A percentile compares a stretch with the other conserved stretches of the same genome.
These are phyloP conservation scores for Astropecten irregularis DNA, from an alignment of 53 echinoderm and acorn worm genomes.

Conservation along the genomic window DNA sequence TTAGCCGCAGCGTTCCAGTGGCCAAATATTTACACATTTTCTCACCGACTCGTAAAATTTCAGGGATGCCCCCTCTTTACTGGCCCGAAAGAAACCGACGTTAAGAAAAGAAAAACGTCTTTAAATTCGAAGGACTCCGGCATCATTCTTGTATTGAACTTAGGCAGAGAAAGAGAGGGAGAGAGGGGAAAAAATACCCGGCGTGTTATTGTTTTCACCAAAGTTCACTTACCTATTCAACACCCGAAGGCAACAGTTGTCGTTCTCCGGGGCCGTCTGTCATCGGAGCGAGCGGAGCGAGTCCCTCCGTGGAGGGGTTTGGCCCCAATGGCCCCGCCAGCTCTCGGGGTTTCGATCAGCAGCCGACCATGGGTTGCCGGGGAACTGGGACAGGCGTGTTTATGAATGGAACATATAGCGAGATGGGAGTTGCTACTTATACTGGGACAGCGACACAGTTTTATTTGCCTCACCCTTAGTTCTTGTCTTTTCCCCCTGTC, in stretches of 20 bases:
- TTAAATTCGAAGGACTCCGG: background rate
- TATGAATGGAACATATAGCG: slow-evolving; percentile 55
- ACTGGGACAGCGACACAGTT: no score
- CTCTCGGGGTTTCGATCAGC: background rate
- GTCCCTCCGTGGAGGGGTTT: slow-evolving; percentile 19
- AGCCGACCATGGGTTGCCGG: background rate
- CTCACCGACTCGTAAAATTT: background rate
- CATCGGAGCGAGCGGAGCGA: slow-evolving; percentile 5
- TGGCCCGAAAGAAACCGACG: no score
- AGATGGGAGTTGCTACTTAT: no score
- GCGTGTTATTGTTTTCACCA: slow-evolving; percentile 46
- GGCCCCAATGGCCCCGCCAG: slow-evolving; percentile 14
- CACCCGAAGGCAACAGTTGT: slow-evolving; percentile 25
- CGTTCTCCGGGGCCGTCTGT: slow-evolving; percentile 6
- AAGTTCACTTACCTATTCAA: slow-evolving; percentile 45
- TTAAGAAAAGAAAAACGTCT: no score
- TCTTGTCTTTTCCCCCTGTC: no score
- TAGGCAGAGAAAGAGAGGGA: background rate
- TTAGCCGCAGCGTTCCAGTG: background rate
- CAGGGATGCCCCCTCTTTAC: no score
- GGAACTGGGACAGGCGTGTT: slow-evolving; percentile 38
- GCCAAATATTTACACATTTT: background rate
- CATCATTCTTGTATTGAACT: slow-evolving; percentile 16
- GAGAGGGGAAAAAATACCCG: no score
- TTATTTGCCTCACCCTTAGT: no score